These are phyloP conservation scores for Sinonovacula constricta DNA, from an alignment of 1,140 invertebrate genomes.

Conservation along the genomic window DNA sequence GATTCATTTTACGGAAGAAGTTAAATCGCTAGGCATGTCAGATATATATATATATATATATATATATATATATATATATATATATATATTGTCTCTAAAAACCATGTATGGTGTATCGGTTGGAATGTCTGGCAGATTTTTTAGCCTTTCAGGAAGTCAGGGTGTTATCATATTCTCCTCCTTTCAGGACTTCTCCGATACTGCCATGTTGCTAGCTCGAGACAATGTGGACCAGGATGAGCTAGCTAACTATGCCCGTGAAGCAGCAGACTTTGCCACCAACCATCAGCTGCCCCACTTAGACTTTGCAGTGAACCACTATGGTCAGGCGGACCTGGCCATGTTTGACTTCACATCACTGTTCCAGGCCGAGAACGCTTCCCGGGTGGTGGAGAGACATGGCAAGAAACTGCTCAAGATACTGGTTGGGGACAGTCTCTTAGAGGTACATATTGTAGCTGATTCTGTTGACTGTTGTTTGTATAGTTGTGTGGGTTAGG, in stretches of 20 bases:
- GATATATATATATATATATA: no score
- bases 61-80: no score
- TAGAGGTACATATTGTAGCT: no score
- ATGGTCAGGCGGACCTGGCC: slow-evolving; percentile 98
- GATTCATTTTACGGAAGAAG: no score
- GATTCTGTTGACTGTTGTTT: no score
- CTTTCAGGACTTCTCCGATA: slow-evolving; percentile 91
- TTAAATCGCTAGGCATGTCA: no score
- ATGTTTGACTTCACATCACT: slow-evolving; percentile 99
- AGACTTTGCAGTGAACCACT: slow-evolving; percentile 99
- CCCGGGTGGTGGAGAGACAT: slow-evolving; percentile 86
- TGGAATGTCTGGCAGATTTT: no score
- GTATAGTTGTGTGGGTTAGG: no score
- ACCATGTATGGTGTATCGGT: no score
- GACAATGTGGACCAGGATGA: slow-evolving; percentile 95
- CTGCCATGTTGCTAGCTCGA: slow-evolving; percentile 89
- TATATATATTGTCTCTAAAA: no score
- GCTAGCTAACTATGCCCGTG: slow-evolving; percentile 89
- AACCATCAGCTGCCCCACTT: slow-evolving; percentile 92
- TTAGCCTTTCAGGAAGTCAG: no score
- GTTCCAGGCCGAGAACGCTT: slow-evolving; percentile 98
- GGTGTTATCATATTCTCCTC: slow-evolving; percentile 7
- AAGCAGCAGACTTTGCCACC: slow-evolving; percentile 98
- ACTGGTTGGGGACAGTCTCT: slow-evolving; percentile 96
- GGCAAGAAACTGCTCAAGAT: slow-evolving; percentile 90